Evolutionary conservation across 2,888 invertebrate genomes (phyloP).

Genomic region (Drosophila macrospina): DNA sequence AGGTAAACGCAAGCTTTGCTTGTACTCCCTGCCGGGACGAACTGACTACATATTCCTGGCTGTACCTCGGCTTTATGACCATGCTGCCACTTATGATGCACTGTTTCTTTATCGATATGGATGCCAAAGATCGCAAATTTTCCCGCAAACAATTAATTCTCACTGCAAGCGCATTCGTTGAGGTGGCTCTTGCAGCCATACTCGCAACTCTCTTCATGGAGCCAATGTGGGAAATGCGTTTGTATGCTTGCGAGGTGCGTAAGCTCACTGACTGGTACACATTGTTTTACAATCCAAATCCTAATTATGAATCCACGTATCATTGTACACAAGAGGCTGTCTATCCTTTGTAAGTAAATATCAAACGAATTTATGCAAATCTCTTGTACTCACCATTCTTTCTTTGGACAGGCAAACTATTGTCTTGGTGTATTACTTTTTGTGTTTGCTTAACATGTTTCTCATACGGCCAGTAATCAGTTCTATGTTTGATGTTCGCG

Average conservation of each 20-base stretch:
- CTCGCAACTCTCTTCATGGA: constrained; percentile 92
- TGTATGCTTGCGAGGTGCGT: constrained; percentile 92
- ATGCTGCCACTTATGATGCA: constrained; percentile 94
- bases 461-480: constrained; percentile 91
- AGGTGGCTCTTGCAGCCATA: constrained; percentile 91
- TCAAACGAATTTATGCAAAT: not conserved
- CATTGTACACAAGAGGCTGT: constrained; percentile 99
- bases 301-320: constrained; percentile 90
- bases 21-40: constrained; percentile 91
- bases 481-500: constrained; percentile 88
- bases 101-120: constrained; percentile 96
- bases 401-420: constrained; percentile 91
- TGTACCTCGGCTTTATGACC: constrained; percentile 97
- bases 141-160: constrained; percentile 91
- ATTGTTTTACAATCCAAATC: constrained; percentile 95
- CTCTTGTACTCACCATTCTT: not conserved
- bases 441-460: constrained; percentile 92
- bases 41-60: constrained; percentile 95
- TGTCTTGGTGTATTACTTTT: constrained; percentile 95
- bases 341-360: constrained; percentile 94
- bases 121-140: constrained; percentile 91
- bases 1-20: constrained; percentile 87
- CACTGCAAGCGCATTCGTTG: constrained; percentile 93
- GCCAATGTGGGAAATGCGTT: constrained; percentile 91
- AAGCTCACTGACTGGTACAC: constrained; percentile 98